A percentile compares a stretch with the other conserved stretches of the same genome.
Conservation (phyloP, 2,113 vertebrate species). For the Picathartes gymnocephalus region DNA sequence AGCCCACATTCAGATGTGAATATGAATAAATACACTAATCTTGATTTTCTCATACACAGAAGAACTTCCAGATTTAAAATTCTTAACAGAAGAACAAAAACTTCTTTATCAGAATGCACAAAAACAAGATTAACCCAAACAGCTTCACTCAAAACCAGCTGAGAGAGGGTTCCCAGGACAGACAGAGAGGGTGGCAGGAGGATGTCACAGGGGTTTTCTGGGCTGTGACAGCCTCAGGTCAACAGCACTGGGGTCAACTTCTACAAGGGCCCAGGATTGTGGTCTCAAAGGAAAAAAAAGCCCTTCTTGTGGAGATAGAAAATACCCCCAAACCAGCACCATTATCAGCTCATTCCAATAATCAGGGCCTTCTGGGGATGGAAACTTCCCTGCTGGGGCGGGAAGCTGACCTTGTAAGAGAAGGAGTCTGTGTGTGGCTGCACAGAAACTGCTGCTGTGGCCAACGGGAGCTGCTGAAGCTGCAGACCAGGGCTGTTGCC, state of each 20-base stretch:
- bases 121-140: neutral
- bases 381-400: neutral
- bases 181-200: neutral
- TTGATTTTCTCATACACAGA: neutral
- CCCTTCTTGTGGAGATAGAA: neutral
- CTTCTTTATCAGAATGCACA: neutral
- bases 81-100: neutral
- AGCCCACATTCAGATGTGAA: neutral
- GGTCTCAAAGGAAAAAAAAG: neutral
- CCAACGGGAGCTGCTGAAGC: slow-evolving; percentile 56
- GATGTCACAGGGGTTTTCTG: neutral
- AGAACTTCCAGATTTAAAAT: neutral
- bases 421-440: slow-evolving; percentile 62
- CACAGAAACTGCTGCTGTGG: slow-evolving; percentile 26
- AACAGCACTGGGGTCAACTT: neutral
- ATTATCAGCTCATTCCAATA: neutral
- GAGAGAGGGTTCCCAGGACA: neutral
- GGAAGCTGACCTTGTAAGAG: slow-evolving; percentile 77
- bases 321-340: neutral
- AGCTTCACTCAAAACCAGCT: neutral
- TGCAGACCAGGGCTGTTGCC: slow-evolving; percentile 38
- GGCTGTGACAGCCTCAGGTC: neutral
- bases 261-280: neutral
- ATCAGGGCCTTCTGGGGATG: neutral
- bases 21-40: neutral